Conservation (phyloP, 2,888 invertebrate species). For the Caenorhabditis virilis region DNA sequence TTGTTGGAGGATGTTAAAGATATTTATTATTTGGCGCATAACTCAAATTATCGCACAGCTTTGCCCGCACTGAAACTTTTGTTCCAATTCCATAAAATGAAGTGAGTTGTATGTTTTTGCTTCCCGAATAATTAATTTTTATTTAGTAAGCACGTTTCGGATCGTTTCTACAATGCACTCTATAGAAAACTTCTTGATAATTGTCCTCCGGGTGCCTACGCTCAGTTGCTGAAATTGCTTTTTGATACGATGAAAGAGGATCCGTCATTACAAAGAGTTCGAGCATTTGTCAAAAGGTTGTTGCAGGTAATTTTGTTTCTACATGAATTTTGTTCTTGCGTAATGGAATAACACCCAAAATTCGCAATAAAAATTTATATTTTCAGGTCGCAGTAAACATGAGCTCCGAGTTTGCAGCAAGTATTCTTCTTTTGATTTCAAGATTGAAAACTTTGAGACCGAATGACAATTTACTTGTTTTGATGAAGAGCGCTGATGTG, state of each 20-base stretch:
- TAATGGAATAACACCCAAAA: background rate
- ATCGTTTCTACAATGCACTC: constrained; percentile 79
- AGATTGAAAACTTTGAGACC: constrained; percentile 69
- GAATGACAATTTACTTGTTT: constrained; percentile 75
- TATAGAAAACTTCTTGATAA: constrained; percentile 85
- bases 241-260: constrained; percentile 76
- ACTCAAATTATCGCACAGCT: constrained; percentile 78
- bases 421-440: constrained; percentile 77
- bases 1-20: constrained; percentile 78
- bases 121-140: background rate
- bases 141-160: constrained; percentile 70
- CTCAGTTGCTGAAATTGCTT: constrained; percentile 48
- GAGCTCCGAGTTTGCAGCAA: constrained; percentile 81
- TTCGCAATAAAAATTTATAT: background rate
- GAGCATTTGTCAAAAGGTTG: constrained; percentile 84
- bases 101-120: constrained; percentile 22
- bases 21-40: constrained; percentile 81
- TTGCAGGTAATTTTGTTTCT: constrained; percentile 70
- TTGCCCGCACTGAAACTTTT: constrained; percentile 75
- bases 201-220: constrained; percentile 72
- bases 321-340: background rate
- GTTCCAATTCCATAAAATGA: constrained; percentile 74
- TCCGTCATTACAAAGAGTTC: constrained; percentile 73
- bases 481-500: constrained; percentile 43
- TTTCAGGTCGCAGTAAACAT: constrained; percentile 73